phyloP scores from a whole-genome alignment of 2,113 vertebrate genomes.

The Heterotis niloticus region DNA sequence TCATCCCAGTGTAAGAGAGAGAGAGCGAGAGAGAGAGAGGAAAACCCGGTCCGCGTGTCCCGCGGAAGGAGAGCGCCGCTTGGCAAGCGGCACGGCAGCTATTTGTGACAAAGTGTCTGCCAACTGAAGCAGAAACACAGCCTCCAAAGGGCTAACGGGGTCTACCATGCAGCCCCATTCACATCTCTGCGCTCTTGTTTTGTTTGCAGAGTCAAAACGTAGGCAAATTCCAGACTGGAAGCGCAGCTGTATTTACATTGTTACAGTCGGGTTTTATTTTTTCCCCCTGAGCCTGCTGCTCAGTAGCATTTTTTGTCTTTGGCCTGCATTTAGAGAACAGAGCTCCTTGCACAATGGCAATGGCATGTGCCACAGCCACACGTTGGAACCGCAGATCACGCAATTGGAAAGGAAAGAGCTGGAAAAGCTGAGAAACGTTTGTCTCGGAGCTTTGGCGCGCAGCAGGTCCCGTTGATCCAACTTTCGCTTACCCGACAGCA shows the following conservation, averaged over 20 bases:
- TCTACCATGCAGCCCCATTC: constrained; percentile 27
- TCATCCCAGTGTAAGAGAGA: background rate
- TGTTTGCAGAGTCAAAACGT: constrained; percentile 56
- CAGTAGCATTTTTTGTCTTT: constrained; percentile 22
- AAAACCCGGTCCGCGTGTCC: constrained; percentile 8
- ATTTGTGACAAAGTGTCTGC: constrained; percentile 18
- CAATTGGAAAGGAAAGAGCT: background rate
- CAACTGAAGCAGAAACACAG: constrained; percentile 30
- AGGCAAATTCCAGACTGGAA: constrained; percentile 59
- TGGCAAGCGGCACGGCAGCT: background rate
- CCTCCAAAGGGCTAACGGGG: constrained; percentile 30
- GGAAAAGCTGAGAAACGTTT: background rate
- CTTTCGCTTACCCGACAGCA: too few species aligned
- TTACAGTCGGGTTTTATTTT: constrained; percentile 40
- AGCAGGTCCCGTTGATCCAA: too few species aligned
- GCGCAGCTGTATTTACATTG: constrained; percentile 46
- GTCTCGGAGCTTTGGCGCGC: background rate
- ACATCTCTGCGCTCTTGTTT: constrained; percentile 44
- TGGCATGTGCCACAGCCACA: constrained; percentile 22
- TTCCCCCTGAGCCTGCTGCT: constrained; percentile 19
- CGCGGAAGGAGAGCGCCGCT: background rate
- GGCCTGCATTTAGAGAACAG: constrained; percentile 14
- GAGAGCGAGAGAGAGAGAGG: background rate
- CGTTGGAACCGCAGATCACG: background rate
- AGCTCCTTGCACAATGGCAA: constrained; percentile 3